Conservation (phyloP, 2,888 invertebrate species). For the Villa cingulata region DNA sequence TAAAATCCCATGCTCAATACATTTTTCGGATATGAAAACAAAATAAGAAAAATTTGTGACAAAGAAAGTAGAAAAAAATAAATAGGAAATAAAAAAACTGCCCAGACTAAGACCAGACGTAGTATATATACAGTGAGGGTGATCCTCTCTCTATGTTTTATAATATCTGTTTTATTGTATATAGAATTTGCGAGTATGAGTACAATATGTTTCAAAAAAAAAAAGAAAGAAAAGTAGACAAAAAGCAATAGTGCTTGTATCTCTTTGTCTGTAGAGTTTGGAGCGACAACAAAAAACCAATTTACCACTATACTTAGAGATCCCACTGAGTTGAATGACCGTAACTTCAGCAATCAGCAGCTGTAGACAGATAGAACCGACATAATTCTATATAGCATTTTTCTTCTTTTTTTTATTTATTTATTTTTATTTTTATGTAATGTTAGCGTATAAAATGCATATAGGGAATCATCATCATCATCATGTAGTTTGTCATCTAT, state of each 20-base stretch:
- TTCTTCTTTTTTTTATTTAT: no score
- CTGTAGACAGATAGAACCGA: neutral
- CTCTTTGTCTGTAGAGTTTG: conserved; percentile 5
- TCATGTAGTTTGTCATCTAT: no score
- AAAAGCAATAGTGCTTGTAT: neutral
- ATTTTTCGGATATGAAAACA: neutral
- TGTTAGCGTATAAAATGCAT: no score
- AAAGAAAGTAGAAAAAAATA: neutral
- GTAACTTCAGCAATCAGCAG: conserved; percentile 8
- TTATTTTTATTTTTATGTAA: no score
- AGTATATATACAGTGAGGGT: neutral
- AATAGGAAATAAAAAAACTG: neutral
- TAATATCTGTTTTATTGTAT: neutral
- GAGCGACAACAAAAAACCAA: conserved; percentile 8
- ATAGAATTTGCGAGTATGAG: neutral
- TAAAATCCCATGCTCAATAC: neutral
- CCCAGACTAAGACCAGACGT: conserved; percentile 12
- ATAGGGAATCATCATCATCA: neutral
- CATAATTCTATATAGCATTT: neutral
- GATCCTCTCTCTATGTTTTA: neutral
- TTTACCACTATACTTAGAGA: conserved; percentile 19
- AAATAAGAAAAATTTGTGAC: neutral
- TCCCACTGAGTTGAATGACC: conserved; percentile 30
- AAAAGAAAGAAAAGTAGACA: no score
- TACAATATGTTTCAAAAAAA: no score